These are phyloP conservation scores for Sarotherodon lohbergeri DNA, from an alignment of 2,113 vertebrate species.

Conservation along the genomic window DNA sequence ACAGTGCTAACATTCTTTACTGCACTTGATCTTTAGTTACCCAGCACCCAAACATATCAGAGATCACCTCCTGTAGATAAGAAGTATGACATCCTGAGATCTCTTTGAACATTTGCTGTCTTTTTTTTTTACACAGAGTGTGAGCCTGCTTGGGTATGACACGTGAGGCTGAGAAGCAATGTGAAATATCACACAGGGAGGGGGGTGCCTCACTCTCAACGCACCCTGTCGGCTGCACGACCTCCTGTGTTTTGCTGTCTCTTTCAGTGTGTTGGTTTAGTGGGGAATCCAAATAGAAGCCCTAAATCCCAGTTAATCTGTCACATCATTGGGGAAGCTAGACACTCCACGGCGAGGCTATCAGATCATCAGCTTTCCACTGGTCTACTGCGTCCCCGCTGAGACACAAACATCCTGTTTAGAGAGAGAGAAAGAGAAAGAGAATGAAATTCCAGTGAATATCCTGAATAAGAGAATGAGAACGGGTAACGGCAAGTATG, in stretches of 20 bases:
- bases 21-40: neutral
- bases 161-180: neutral
- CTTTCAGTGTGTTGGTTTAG: slow-evolving; percentile 46
- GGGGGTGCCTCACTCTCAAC: neutral
- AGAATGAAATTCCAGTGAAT: neutral
- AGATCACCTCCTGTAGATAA: neutral
- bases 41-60: neutral
- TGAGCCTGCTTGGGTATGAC: neutral
- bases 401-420: slow-evolving; percentile 77
- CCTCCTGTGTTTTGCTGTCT: slow-evolving; percentile 49
- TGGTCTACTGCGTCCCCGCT: slow-evolving; percentile 41
- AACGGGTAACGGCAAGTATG: neutral
- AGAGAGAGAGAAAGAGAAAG: slow-evolving; percentile 31
- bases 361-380: slow-evolving; percentile 66
- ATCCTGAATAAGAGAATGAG: neutral
- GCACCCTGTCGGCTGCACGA: neutral
- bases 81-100: neutral
- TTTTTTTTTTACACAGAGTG: neutral
- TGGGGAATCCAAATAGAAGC: slow-evolving; percentile 33
- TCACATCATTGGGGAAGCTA: slow-evolving; percentile 44
- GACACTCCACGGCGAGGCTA: slow-evolving; percentile 50
- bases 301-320: slow-evolving; percentile 70
- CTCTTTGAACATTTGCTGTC: neutral
- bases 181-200: neutral
- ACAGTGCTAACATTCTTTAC: neutral